Base-by-base conservation (phyloP, 2,113 vertebrate species). In the Semicossyphus pulcher region DNA sequence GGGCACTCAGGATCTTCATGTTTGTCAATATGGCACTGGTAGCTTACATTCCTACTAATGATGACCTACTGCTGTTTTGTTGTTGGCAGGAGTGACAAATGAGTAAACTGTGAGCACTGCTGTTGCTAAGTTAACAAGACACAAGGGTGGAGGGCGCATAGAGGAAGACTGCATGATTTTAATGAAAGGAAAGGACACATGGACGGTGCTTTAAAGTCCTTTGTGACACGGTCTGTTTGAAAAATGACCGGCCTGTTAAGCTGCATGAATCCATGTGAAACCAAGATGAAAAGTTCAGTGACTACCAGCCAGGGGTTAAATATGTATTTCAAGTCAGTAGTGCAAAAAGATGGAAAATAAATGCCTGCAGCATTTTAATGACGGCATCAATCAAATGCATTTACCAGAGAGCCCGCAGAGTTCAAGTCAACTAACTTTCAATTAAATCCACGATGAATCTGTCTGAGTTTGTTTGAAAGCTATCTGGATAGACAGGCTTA, bases 51-150 rank as follows among this genome's bases (percentile, higher is more conserved):
- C 52, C n/a, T 21, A 39, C 16, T 49, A 48, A 28, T 26, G 20
- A 25, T 26, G 28, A 20, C 49, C 34, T 53, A 4, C 23, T 45
- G 59, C 37, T n/a, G 10, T 70, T 36, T 66, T 10, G 26, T n/a
- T 48, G 12, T 44, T 47, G 31, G 32, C 23, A 42, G 6, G 6
- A 52, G 20, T 44, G 20, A 75, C 15, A 48, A 10, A 28, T 42
- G 10, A 14, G 23, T 63, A 18, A 56, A 64, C 25, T 61, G 48
- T 53, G 20, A 66, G 21, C 21, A 41, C 8, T 42, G 10, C 0
- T 56, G 39, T 25, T 65, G 39, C 42, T 44, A 29, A 64, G 16
- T 37, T 49, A 78, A 68, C 16, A 34, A 54, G n/a, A 37, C 37
- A 59, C 25, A 49, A 42, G 0, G 12, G 3, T 14, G 37, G 16